Percentiles rank a stretch among this genome's conserved stretches.
Conservation (phyloP, 2,797 vertebrate genomes). For the Propithecus deckenii region DNA sequence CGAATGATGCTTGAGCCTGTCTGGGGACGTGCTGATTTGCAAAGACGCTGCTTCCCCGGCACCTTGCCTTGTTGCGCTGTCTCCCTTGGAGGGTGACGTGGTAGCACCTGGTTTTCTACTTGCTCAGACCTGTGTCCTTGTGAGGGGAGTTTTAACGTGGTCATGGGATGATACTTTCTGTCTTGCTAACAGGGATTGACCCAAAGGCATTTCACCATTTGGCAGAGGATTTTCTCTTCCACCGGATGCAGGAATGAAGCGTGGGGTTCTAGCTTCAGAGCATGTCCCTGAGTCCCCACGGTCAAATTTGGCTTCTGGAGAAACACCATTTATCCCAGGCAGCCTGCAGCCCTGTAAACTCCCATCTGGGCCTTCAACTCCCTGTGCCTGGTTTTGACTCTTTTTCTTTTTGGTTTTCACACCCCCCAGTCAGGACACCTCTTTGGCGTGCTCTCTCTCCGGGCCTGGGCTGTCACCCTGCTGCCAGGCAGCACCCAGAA, state of each 20-base stretch:
- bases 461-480: rapidly evolving
- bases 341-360: neutral
- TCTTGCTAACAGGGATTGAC: too few relatives aligned
- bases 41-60: rapidly evolving
- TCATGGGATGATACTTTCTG: rapidly evolving
- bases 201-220: neutral
- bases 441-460: rapidly evolving
- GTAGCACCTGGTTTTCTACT: neutral
- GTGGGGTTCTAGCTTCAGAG: neutral
- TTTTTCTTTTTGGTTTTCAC: neutral
- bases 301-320: neutral
- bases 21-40: neutral
- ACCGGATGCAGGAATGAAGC: rapidly evolving
- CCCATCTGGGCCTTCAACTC: neutral
- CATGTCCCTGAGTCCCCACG: neutral
- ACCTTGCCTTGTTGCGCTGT: neutral
- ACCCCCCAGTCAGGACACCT: neutral
- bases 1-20: rapidly evolving
- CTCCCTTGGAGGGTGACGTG: neutral
- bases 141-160: rapidly evolving
- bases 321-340: neutral
- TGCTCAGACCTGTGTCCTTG: neutral
- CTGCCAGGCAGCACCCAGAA: neutral
- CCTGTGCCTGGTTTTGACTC: neutral
- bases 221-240: neutral